Conservation (phyloP, 2,888 invertebrate species). For the Zele albiditarsus region DNA sequence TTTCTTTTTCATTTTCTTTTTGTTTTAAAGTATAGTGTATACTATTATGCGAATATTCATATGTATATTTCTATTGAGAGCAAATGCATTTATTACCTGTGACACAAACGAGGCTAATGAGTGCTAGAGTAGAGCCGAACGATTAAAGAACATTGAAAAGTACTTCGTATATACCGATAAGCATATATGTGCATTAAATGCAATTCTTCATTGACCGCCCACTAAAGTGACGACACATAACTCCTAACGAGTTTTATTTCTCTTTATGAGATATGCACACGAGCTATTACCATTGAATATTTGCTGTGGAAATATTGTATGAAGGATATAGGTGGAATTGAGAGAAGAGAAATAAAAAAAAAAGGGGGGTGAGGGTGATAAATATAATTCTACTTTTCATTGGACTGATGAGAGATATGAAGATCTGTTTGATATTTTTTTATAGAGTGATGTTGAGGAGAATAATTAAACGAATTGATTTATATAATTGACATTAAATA, state of each 20-base stretch:
- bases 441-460: too few species aligned
- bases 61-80: background rate
- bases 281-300: conserved; percentile 35
- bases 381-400: too few species aligned
- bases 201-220: conserved; percentile 8
- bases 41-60: background rate
- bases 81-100: background rate
- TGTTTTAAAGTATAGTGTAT: background rate
- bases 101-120: conserved; percentile 19
- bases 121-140: background rate
- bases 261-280: conserved; percentile 26
- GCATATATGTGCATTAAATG: conserved; percentile 12
- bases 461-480: too few species aligned
- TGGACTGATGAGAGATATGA: too few species aligned
- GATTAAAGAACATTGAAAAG: conserved; percentile 22
- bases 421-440: too few species aligned
- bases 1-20: background rate
- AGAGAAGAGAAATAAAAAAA: background rate
- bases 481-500: too few species aligned
- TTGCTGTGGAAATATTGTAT: conserved; percentile 3
- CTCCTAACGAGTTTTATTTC: conserved; percentile 29
- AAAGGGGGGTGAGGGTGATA: background rate
- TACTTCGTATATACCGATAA: conserved; percentile 23
- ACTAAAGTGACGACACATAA: background rate
- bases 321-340: background rate